Evolutionary conservation across 2,113 vertebrate species (phyloP).

Genomic region (Seriola dumerili): DNA sequence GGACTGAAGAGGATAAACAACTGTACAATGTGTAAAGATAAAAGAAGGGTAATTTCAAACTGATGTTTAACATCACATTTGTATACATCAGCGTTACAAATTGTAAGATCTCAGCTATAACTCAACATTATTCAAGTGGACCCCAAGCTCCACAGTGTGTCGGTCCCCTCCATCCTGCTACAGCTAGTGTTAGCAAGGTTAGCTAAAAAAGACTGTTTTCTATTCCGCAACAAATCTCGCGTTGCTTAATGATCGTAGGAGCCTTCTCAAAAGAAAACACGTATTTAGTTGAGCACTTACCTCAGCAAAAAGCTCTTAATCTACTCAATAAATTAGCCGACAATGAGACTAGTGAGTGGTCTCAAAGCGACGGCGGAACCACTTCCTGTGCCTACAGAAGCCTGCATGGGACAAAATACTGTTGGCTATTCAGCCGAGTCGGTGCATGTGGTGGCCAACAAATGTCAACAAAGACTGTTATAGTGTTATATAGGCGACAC

Average conservation of each 20-base stretch:
- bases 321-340: neutral
- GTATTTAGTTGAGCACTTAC: constrained; percentile 10
- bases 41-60: neutral
- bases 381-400: constrained; percentile 71
- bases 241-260: fast-evolving
- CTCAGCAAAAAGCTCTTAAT: neutral
- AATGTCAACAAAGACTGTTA: constrained; percentile 6
- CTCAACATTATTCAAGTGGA: neutral
- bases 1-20: neutral
- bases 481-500: no score
- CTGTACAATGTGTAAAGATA: neutral
- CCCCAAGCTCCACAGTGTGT: neutral
- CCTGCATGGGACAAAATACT: constrained; percentile 1
- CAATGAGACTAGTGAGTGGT: neutral
- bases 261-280: neutral
- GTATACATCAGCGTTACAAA: neutral
- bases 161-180: constrained; percentile 41
- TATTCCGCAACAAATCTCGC: neutral
- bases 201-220: constrained; percentile 12
- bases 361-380: neutral
- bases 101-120: neutral
- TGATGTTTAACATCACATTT: neutral
- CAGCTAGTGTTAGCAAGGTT: constrained; percentile 27
- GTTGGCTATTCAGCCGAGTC: neutral
- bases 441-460: neutral